phyloP scores from a whole-genome alignment of 2,113 vertebrate genomes.

The Pteronura brasiliensis region DNA sequence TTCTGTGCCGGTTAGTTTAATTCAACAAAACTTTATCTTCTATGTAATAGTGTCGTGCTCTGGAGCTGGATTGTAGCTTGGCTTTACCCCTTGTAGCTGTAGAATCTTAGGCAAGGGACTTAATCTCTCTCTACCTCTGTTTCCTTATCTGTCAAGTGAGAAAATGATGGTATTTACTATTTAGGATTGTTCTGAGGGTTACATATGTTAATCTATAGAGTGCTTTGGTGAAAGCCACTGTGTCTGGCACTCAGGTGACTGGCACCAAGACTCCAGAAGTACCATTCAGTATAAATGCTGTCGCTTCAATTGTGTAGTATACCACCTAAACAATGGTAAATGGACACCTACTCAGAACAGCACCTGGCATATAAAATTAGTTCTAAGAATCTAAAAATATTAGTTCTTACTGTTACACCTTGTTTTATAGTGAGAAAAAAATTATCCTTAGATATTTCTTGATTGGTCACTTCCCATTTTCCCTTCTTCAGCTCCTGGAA shows the following conservation, averaged over 20 bases:
- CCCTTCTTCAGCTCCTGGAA: not conserved
- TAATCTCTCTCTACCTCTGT: not conserved
- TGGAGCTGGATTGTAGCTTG: not conserved
- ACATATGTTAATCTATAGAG: not conserved
- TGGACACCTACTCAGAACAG: not conserved
- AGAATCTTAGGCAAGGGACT: not conserved
- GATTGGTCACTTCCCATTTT: not conserved
- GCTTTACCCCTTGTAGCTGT: not conserved
- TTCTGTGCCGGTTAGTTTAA: not conserved
- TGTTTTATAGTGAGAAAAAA: not conserved
- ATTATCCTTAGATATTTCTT: not conserved
- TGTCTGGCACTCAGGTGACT: not conserved
- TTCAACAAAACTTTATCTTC: not conserved
- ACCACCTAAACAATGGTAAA: not conserved
- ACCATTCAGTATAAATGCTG: not conserved
- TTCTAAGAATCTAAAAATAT: not conserved
- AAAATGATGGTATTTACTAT: not conserved
- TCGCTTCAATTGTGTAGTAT: not conserved
- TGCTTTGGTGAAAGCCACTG: not conserved
- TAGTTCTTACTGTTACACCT: not conserved
- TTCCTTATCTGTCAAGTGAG: not conserved
- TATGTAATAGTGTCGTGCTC: not conserved
- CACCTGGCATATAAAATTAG: not conserved
- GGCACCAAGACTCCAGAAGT: not conserved
- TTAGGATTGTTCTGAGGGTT: not conserved